A percentile compares a stretch with the other conserved stretches of the same genome.
phyloP scores from a whole-genome alignment of 2,797 vertebrate genomes.

The Tapera naevia region DNA sequence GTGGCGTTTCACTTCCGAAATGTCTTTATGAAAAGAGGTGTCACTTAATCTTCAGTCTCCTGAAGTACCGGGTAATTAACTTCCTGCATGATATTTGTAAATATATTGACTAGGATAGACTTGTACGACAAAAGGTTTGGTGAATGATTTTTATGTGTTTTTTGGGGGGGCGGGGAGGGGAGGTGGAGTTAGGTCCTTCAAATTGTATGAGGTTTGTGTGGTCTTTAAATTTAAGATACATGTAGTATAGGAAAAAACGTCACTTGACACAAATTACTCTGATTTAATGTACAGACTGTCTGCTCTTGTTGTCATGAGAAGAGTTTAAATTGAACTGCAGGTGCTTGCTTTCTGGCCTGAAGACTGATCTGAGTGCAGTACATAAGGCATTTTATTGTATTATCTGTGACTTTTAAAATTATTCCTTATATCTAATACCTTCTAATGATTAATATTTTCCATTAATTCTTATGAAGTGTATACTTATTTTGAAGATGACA shows the following conservation, averaged over 20 bases:
- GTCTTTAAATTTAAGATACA: neutral
- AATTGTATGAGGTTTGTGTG: neutral
- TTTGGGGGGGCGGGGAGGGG: no score
- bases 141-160: neutral
- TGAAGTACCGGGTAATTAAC: neutral
- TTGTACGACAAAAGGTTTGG: neutral
- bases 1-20: neutral
- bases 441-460: neutral
- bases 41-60: neutral
- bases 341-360: neutral
- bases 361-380: neutral
- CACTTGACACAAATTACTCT: neutral
- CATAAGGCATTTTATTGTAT: neutral
- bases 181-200: neutral
- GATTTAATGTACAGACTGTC: neutral
- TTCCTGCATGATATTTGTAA: no score
- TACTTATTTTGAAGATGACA: neutral
- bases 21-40: neutral
- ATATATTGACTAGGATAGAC: neutral
- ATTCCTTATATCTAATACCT: neutral
- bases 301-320: neutral
- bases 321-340: neutral
- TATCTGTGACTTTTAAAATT: neutral
- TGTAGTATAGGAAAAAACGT: neutral
- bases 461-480: neutral